Percentiles rank a stretch among this genome's conserved stretches.
Evolutionary conservation across 2,888 invertebrate genomes (phyloP).

Genomic region (Catonia carolina): DNA sequence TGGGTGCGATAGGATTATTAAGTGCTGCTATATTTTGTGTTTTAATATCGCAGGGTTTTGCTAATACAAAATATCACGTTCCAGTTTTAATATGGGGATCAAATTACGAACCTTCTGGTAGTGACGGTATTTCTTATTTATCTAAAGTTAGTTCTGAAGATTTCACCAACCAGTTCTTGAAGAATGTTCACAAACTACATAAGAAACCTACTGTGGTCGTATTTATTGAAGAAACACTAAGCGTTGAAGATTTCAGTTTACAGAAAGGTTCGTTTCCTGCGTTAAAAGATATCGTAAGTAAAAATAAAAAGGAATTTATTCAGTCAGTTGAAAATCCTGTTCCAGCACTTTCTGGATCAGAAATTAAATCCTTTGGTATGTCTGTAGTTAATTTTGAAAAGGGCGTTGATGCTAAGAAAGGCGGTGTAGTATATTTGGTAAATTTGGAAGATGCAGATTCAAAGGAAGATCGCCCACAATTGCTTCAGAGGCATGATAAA

Average conservation of each 20-base stretch:
- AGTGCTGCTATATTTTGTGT: too few relatives aligned
- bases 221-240: conserved; percentile 51
- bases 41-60: too few relatives aligned
- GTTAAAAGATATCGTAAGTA: conserved; percentile 30
- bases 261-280: conserved; percentile 40
- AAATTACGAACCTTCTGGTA: too few relatives aligned
- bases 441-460: conserved; percentile 34
- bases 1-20: too few relatives aligned
- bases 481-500: conserved; percentile 55
- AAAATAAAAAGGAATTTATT: conserved; percentile 27
- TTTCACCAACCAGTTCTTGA: conserved; percentile 36
- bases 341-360: conserved; percentile 9
- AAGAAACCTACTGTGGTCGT: conserved; percentile 45
- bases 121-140: too few relatives aligned
- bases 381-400: too few relatives aligned
- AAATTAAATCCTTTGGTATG: too few relatives aligned
- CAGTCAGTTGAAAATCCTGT: conserved; percentile 31
- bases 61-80: too few relatives aligned
- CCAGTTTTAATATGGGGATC: too few relatives aligned
- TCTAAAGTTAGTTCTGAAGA: too few relatives aligned
- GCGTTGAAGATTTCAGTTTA: conserved; percentile 53
- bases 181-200: conserved; percentile 40
- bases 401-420: conserved; percentile 54
- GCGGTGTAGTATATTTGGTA: conserved; percentile 37
- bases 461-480: conserved; percentile 39